These are phyloP conservation scores for Prionace glauca DNA, from an alignment of 2,797 vertebrate genomes.

Conservation along the genomic window DNA sequence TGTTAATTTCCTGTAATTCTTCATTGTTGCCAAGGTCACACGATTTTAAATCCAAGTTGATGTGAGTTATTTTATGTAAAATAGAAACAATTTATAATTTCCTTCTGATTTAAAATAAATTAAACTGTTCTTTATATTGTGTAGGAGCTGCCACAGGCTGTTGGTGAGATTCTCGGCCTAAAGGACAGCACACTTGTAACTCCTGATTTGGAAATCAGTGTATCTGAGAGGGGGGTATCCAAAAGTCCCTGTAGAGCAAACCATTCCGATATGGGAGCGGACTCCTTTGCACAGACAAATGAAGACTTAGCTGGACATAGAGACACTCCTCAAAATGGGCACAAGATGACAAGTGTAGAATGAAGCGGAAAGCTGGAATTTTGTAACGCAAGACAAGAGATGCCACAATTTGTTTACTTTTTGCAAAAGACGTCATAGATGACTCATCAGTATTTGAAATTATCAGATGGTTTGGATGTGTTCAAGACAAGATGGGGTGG, in stretches of 20 bases:
- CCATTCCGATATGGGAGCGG: conserved; percentile 50
- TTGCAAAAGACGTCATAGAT: background rate
- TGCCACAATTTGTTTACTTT: conserved; percentile 23
- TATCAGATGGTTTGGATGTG: background rate
- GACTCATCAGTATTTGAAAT: conserved; percentile 25
- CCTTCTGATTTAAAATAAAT: background rate
- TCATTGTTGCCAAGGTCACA: background rate
- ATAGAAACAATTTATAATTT: conserved; percentile 39
- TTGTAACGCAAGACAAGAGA: background rate
- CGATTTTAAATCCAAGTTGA: background rate
- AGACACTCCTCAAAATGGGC: conserved; percentile 53
- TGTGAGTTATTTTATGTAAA: conserved; percentile 44
- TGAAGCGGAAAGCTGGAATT: conserved; percentile 45
- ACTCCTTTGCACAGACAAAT: conserved; percentile 55
- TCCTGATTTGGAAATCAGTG: conserved; percentile 54
- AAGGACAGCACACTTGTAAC: conserved; percentile 51
- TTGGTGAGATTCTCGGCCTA: conserved; percentile 75
- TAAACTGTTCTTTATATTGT: background rate
- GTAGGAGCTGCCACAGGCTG: conserved; percentile 78
- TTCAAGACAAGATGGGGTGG: background rate
- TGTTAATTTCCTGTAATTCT: background rate
- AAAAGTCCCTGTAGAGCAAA: conserved; percentile 42
- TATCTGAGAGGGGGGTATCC: conserved; percentile 52
- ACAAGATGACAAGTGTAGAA: conserved; percentile 64
- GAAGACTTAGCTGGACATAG: conserved; percentile 55